Conservation (phyloP, 1,140 invertebrate genomes). For the Drosophila micromelanica region DNA sequence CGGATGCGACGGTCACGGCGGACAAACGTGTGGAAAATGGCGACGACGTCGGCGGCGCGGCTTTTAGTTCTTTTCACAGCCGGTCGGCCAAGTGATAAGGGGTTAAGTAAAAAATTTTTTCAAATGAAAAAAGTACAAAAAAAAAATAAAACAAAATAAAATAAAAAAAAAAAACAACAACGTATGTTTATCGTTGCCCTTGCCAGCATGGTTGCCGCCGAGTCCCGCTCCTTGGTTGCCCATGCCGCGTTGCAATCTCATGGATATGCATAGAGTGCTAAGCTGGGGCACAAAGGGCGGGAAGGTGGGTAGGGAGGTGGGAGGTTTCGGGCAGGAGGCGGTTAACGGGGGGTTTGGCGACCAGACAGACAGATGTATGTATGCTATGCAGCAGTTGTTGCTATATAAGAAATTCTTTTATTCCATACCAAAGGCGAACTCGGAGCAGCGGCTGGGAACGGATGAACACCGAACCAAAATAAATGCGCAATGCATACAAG, state of each 20-base stretch:
- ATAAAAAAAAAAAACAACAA: conserved; percentile 1
- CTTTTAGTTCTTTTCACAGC: conserved; percentile 53
- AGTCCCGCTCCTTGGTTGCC: conserved; percentile 25
- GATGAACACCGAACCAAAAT: conserved; percentile 58
- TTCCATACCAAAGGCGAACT: conserved; percentile 54
- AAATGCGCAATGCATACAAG: conserved; percentile 75
- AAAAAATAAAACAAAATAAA: conserved; percentile 6
- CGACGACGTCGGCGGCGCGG: conserved; percentile 23
- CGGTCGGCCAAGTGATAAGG: conserved; percentile 46
- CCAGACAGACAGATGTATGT: conserved; percentile 44
- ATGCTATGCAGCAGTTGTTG: conserved; percentile 73
- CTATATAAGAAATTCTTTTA: conserved; percentile 77
- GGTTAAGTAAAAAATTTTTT: conserved; percentile 60
- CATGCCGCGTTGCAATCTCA: conserved; percentile 47
- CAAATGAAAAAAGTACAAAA: conserved; percentile 38
- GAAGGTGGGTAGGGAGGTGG: not conserved
- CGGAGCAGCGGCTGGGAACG: conserved; percentile 16
- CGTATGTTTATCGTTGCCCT: conserved; percentile 50
- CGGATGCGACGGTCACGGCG: conserved; percentile 28
- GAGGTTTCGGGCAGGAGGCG: not conserved
- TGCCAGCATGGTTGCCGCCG: conserved; percentile 31
- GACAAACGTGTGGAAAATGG: conserved; percentile 39
- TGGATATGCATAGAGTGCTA: conserved; percentile 60
- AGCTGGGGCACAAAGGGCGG: conserved; percentile 6
- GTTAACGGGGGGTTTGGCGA: too few relatives aligned